phyloP scores from a whole-genome alignment of 2,797 vertebrate species.

The Protonibea diacanthus region DNA sequence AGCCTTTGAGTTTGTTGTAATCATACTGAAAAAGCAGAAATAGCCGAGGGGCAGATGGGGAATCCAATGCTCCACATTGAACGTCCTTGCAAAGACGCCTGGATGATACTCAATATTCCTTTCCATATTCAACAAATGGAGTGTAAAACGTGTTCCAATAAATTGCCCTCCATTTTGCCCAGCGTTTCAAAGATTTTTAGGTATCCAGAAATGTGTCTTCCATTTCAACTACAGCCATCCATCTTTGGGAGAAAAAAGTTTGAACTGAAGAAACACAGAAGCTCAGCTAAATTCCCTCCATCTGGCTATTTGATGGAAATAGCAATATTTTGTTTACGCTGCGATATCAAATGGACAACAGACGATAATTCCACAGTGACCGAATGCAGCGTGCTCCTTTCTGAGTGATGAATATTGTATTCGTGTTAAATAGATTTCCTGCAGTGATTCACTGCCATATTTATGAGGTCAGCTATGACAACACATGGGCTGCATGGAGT shows the following conservation, averaged over 20 bases:
- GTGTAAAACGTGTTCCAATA: background rate
- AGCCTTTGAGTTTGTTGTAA: slow-evolving; percentile 7
- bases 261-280: background rate
- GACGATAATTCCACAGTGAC: background rate
- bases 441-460: slow-evolving; percentile 50
- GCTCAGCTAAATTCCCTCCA: background rate
- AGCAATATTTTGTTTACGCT: background rate
- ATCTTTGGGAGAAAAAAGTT: background rate
- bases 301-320: background rate
- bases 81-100: background rate
- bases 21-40: background rate
- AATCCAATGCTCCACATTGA: background rate
- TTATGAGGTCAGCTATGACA: slow-evolving; percentile 54
- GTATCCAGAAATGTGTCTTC: background rate
- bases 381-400: slow-evolving; percentile 8
- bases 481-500: slow-evolving; percentile 12
- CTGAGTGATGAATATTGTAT: slow-evolving; percentile 48
- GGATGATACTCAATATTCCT: background rate
- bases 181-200: background rate
- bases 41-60: background rate
- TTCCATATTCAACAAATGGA: slow-evolving; percentile 21
- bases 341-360: slow-evolving; percentile 6
- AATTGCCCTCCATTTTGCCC: background rate
- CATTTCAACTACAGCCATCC: background rate
- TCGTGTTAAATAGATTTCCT: slow-evolving; percentile 30